Base-by-base conservation (phyloP, 2,113 vertebrate species). In the Grantiella picta region DNA sequence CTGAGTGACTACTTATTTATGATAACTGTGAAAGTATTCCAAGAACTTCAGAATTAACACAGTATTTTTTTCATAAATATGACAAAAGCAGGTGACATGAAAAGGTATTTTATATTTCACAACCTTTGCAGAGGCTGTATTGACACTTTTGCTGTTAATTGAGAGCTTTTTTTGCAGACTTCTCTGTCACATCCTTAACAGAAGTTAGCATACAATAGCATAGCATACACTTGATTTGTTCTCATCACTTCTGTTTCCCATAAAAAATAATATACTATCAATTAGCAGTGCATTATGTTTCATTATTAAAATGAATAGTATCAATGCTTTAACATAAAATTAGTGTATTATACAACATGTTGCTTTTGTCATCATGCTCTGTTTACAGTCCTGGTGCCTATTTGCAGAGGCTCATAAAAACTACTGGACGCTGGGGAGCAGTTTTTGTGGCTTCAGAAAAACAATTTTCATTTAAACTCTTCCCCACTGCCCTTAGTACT, bases 341-440 rank as follows among this genome's bases (percentile, higher is more conserved):
- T 90, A 68, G 71, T 92, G 60, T 49, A 66, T 84, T 64, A 42
- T 60, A 52, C 52, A 75, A 82, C 36, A 60, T 28, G 28, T 91
- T 95, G 78, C 25, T 92, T 44, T 57, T 82, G 47, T 47, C 50
- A 70, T 92, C 72, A 22, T 33, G 76, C 49, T 59, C 56, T 78
- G 65, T 86, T 82, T 77, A 42, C 29, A 40, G 29, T 82, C 29
- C 68, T 93, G 25, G 9, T 12, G 8, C 42, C n/a, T 35, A 52
- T 91, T 97, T 96, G 36, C 13, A 95, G 95, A 69, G 42, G 64
- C 28, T 73, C 17, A 28, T 96, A 87, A 96, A 97, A 95, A 23
- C 53, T 73, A 72, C 70, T 69, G 56, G 90, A 61, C 82, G 69
- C 16, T 0, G 13, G 82, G 63, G 87, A 85, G 15, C 53, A 82